Conservation (phyloP, 2,797 vertebrate genomes). For the Stomatorhinus walkeri region DNA sequence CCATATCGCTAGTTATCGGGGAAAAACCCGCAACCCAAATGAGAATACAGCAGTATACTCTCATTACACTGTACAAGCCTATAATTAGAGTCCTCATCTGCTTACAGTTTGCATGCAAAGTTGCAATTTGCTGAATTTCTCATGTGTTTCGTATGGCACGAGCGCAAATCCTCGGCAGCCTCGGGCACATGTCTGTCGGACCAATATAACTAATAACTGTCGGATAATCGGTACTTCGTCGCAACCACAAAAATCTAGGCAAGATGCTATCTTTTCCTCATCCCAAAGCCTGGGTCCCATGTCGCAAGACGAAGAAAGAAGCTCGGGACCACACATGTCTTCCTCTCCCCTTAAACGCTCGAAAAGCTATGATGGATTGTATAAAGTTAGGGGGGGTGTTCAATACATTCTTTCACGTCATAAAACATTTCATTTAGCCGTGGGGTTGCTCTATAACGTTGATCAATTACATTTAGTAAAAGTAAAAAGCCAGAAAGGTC, state of each 20-base stretch:
- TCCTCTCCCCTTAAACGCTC: not conserved
- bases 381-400: not conserved
- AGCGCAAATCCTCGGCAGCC: slow-evolving; percentile 50
- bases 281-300: not conserved
- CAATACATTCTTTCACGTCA: not conserved
- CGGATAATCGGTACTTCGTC: not conserved
- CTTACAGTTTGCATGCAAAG: slow-evolving; percentile 70
- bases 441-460: not conserved
- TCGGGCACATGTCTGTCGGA: slow-evolving; percentile 40
- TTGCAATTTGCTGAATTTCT: slow-evolving; percentile 69
- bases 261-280: not conserved
- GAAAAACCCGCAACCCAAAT: not conserved
- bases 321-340: not conserved
- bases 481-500: not conserved
- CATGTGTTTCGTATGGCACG: slow-evolving; percentile 57
- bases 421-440: not conserved
- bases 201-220: not conserved
- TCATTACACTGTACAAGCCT: slow-evolving; percentile 60
- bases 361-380: not conserved
- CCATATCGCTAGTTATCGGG: slow-evolving; percentile 45
- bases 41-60: slow-evolving; percentile 41
- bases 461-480: not conserved
- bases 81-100: slow-evolving; percentile 73
- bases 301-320: not conserved
- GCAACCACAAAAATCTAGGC: not conserved